phyloP scores from a whole-genome alignment of 2,113 vertebrate genomes.

The Mormoops blainvillei region DNA sequence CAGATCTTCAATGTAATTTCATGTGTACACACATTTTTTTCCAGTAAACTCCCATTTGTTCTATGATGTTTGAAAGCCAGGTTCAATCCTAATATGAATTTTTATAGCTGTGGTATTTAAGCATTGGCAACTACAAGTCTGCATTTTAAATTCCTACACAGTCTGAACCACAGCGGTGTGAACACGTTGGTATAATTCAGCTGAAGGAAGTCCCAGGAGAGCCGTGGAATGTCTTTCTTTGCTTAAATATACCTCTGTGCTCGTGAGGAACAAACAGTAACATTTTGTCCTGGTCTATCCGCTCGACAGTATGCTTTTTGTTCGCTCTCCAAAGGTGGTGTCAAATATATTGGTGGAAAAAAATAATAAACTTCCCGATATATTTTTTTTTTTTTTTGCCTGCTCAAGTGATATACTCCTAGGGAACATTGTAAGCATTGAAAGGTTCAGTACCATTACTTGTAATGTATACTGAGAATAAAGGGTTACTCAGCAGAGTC shows the following conservation, averaged over 20 bases:
- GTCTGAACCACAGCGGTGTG: slow-evolving; percentile 55
- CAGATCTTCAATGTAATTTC: background rate
- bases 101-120: slow-evolving; percentile 60
- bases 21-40: background rate
- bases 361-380: slow-evolving; percentile 70
- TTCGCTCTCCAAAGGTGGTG: slow-evolving; percentile 76
- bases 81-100: slow-evolving; percentile 29
- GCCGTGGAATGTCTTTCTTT: slow-evolving; percentile 79
- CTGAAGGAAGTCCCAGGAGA: slow-evolving; percentile 77
- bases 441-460: background rate
- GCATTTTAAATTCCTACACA: slow-evolving; percentile 42
- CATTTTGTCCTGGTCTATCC: slow-evolving; percentile 78
- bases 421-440: slow-evolving; percentile 51
- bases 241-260: slow-evolving; percentile 77
- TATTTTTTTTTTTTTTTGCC: slow-evolving; percentile 57
- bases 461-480: slow-evolving; percentile 45
- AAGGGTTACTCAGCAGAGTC: slow-evolving; percentile 14
- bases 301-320: slow-evolving; percentile 80
- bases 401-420: slow-evolving; percentile 55
- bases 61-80: slow-evolving; percentile 19
- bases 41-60: background rate
- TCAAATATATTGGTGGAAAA: slow-evolving; percentile 76
- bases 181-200: slow-evolving; percentile 69
- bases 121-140: slow-evolving; percentile 41
- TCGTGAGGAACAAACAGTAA: slow-evolving; percentile 76